phyloP scores from a whole-genome alignment of 2,113 vertebrate species.

The Pteropus alecto region DNA sequence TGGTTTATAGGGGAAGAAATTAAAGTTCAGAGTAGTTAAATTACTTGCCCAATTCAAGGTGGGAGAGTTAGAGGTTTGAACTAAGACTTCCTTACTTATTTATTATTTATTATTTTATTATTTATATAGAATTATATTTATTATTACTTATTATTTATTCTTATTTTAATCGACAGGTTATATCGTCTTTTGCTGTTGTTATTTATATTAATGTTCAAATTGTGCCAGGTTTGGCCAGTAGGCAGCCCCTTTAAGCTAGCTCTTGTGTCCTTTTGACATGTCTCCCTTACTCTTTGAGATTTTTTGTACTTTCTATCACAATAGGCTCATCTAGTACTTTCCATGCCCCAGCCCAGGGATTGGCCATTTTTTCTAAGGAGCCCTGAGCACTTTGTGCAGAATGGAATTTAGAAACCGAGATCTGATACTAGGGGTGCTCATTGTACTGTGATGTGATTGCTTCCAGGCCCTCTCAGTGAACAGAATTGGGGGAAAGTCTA shows the following conservation, averaged over 20 bases:
- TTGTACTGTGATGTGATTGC: background rate
- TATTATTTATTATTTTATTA: background rate
- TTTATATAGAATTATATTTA: background rate
- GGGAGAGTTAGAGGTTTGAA: background rate
- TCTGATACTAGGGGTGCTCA: background rate
- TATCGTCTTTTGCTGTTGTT: background rate
- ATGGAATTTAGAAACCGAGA: background rate
- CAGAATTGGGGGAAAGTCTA: background rate
- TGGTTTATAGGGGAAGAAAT: background rate
- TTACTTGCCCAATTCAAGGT: background rate
- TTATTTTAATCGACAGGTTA: background rate
- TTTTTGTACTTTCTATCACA: background rate
- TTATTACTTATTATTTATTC: background rate
- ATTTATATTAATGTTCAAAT: background rate
- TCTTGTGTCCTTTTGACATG: background rate
- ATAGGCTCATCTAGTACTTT: background rate
- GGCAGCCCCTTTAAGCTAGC: background rate
- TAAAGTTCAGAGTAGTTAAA: background rate
- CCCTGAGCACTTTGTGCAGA: background rate
- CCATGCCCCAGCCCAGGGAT: background rate
- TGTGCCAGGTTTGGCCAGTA: background rate
- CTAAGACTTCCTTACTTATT: background rate
- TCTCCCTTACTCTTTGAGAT: background rate
- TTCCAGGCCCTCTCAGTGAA: background rate
- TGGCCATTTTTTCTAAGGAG: background rate